These are phyloP conservation scores for Eospalax fontanierii DNA, from an alignment of 2,797 vertebrate species.

Conservation along the genomic window DNA sequence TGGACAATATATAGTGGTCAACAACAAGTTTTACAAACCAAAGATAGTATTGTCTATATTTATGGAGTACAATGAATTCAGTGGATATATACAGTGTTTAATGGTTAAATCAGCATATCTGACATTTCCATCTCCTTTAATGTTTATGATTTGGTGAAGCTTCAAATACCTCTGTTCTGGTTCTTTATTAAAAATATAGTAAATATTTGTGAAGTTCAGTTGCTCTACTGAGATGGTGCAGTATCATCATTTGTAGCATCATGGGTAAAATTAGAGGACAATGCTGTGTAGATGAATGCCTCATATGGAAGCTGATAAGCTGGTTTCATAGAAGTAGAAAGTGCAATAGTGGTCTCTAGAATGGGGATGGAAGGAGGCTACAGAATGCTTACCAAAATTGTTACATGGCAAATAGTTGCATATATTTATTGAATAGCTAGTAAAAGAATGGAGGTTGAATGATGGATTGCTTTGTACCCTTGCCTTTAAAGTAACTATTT, in stretches of 20 bases:
- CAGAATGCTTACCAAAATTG: neutral
- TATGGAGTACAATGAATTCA: neutral
- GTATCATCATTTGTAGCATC: neutral
- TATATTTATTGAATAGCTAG: neutral
- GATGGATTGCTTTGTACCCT: constrained; percentile 19
- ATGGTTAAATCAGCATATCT: neutral
- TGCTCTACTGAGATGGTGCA: neutral
- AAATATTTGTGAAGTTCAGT: neutral
- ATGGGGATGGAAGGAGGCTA: neutral
- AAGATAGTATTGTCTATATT: neutral
- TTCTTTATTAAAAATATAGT: neutral
- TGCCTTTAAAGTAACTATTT: constrained; percentile 4
- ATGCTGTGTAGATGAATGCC: neutral
- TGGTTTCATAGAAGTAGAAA: neutral
- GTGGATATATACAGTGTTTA: neutral
- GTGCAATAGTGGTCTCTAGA: neutral
- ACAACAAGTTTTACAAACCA: neutral
- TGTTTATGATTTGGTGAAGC: neutral
- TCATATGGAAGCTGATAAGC: neutral
- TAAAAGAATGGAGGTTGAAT: neutral
- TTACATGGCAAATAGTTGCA: neutral
- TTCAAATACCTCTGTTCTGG: neutral
- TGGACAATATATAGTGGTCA: neutral
- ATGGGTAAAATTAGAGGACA: neutral
- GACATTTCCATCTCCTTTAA: neutral